These are phyloP conservation scores for Sepioteuthis lessoniana DNA, from an alignment of 2,888 invertebrate genomes.

Conservation along the genomic window DNA sequence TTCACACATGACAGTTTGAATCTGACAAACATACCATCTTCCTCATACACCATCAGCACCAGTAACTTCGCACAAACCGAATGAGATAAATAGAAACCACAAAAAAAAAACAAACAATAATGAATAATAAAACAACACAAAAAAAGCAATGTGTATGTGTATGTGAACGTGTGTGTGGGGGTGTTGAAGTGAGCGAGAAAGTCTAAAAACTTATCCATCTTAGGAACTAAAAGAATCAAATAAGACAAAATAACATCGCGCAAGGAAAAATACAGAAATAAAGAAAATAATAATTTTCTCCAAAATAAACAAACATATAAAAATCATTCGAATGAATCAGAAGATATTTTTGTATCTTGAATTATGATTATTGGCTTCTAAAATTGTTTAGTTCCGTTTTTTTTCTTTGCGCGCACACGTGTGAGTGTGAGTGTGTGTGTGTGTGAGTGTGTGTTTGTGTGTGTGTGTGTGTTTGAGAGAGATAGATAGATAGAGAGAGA, in stretches of 20 bases:
- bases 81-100: neutral
- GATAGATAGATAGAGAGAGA: no score
- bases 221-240: neutral
- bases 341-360: neutral
- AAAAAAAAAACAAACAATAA: neutral
- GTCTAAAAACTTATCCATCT: conserved; percentile 20
- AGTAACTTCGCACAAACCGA: neutral
- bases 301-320: neutral
- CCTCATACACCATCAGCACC: neutral
- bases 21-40: conserved; percentile 33
- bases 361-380: neutral
- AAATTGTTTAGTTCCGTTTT: neutral
- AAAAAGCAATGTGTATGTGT: no score
- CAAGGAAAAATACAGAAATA: neutral
- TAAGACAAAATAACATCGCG: neutral
- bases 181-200: neutral
- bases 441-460: no score
- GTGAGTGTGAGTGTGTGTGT: no score
- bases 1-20: conserved; percentile 33
- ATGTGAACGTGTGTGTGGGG: no score
- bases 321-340: no score
- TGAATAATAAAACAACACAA: no score
- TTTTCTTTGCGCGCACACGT: no score
- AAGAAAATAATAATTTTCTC: neutral
- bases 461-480: no score